phyloP scores from a whole-genome alignment of 1,140 invertebrate species.

The Caligus rogercresseyi region DNA sequence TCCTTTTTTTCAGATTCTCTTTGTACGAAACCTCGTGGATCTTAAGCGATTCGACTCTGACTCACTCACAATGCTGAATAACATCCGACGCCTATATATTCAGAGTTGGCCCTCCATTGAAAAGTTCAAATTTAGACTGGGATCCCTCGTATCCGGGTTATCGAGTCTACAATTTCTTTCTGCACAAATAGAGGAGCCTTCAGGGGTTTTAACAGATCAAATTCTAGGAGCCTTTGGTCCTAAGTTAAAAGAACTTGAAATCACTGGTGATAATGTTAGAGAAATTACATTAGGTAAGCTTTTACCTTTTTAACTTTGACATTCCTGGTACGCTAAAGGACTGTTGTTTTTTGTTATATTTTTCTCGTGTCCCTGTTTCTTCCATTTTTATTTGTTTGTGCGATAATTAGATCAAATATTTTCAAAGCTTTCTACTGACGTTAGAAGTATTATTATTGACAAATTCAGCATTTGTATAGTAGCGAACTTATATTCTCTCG shows the following conservation, averaged over 20 bases:
- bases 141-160: conserved; percentile 25
- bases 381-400: too few species aligned
- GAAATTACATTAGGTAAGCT: conserved; percentile 19
- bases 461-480: too few species aligned
- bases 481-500: too few species aligned
- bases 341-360: too few species aligned
- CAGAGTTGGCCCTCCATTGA: conserved; percentile 46
- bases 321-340: too few species aligned
- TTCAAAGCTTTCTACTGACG: too few species aligned
- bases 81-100: conserved; percentile 24
- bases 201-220: conserved; percentile 31
- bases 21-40: conserved; percentile 21
- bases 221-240: conserved; percentile 48
- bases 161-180: conserved; percentile 44
- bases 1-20: conserved; percentile 22
- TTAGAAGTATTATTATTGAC: too few species aligned
- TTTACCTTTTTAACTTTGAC: too few species aligned
- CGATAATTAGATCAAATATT: too few species aligned
- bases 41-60: conserved; percentile 23
- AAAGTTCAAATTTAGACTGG: conserved; percentile 40
- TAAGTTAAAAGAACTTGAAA: conserved; percentile 55
- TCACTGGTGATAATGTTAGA: conserved; percentile 47
- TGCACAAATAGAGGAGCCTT: conserved; percentile 26
- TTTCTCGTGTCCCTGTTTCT: too few species aligned
- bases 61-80: conserved; percentile 23